Evolutionary conservation across 2,113 vertebrate genomes (phyloP), one percentile per base, ranked within the genome.

Genomic region (Callorhinus ursinus): DNA sequence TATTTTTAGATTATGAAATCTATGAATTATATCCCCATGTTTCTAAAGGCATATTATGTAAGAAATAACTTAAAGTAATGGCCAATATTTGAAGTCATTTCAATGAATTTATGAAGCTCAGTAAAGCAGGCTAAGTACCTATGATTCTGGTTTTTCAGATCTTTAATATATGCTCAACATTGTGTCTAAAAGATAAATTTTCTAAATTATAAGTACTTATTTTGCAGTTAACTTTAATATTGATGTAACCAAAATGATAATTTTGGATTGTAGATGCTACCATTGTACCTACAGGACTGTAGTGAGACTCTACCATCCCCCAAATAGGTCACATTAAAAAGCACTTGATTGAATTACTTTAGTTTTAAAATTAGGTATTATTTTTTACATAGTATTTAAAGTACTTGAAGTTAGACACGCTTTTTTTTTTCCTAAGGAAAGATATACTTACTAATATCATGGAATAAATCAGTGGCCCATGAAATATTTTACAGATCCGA

Each of bases 211-310:
- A 93, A 89, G 12, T 87, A 77, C 33, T 57, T 77, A 26, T 69
- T 81, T 97, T 96, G 26, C 39, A 95, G 15, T 89, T 97, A 57
- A 49, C 22, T 93, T 94, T 97, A 61, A 77, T 95, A 93, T 71
- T 91, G 19, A 76, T 31, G 42, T 77, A 82, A 77, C 72, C 33
- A 93, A 86, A 89, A 71, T 74, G 19, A 55, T 81, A 95, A 55
- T 85, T 61, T 97, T 57, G 59, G 10, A 93, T 79, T 82, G 26
- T 69, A 84, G 36, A 51, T 81, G 18, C 16, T 94, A 3, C 95
- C 16, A 8, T 13, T 93, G 0, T 93, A 94, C 8, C 13, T n/a
- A 57, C 26, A 86, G 26, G n/a, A 51, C 79, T 51, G 7, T 93
- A 83, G 19, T 89, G 22, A 92, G 49, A 7, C 53, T 95, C 65